phyloP scores from a whole-genome alignment of 2,797 vertebrate species.

The Brotogeris chrysoptera region DNA sequence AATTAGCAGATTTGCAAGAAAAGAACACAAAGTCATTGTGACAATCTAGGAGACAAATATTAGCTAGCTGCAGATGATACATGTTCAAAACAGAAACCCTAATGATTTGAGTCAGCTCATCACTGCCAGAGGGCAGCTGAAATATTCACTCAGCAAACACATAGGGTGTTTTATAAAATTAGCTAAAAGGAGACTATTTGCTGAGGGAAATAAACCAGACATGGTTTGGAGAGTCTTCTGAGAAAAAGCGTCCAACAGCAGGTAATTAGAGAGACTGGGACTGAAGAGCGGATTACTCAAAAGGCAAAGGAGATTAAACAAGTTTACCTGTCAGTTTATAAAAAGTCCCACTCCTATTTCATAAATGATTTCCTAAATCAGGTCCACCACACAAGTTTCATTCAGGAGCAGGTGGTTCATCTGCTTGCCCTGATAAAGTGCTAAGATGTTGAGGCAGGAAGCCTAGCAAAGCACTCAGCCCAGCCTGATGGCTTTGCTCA shows the following conservation, averaged over 20 bases:
- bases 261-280: constrained; percentile 55
- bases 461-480: background rate
- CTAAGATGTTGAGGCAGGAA: background rate
- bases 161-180: constrained; percentile 13
- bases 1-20: constrained; percentile 4
- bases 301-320: constrained; percentile 14
- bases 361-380: background rate
- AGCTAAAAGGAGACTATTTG: constrained; percentile 32
- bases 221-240: constrained; percentile 35
- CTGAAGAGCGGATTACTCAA: constrained; percentile 43
- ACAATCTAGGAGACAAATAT: constrained; percentile 36
- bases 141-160: constrained; percentile 26
- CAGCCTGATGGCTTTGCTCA: background rate
- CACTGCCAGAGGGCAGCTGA: constrained; percentile 40
- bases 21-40: constrained; percentile 16
- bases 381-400: background rate
- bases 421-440: background rate
- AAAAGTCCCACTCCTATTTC: background rate
- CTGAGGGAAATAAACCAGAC: constrained; percentile 33
- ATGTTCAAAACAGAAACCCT: constrained; percentile 41
- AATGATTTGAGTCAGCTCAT: constrained; percentile 59
- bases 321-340: constrained; percentile 19
- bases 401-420: background rate
- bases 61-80: constrained; percentile 35
- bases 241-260: constrained; percentile 24